Evolutionary conservation across 1,140 invertebrate species (phyloP).

Genomic region (Lepidurus apus): DNA sequence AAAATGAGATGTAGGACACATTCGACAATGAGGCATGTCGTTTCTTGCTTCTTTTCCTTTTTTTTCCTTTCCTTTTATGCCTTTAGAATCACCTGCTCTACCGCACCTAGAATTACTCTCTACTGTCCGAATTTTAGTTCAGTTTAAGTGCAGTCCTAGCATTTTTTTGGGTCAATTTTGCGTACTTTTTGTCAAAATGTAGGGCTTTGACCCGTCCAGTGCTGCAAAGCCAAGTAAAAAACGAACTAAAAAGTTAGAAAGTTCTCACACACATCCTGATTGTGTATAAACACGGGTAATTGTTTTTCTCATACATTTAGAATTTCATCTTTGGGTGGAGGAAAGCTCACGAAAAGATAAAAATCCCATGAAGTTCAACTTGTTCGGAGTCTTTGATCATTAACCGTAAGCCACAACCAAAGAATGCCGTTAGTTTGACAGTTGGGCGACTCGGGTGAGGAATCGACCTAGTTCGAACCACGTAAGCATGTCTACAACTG

Average conservation of each 20-base stretch:
- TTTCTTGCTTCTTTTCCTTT: background rate
- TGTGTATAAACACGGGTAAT: background rate
- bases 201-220: background rate
- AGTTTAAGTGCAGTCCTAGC: background rate
- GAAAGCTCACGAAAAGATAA: too few relatives aligned
- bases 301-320: background rate
- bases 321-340: background rate
- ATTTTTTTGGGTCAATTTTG: background rate
- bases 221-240: background rate
- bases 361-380: background rate
- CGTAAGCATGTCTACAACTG: background rate
- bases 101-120: background rate
- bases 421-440: slow-evolving; percentile 1
- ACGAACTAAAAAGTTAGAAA: background rate
- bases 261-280: slow-evolving; percentile 4
- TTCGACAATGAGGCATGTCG: background rate
- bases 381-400: background rate
- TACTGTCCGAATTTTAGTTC: background rate
- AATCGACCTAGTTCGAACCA: slow-evolving; percentile 15
- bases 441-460: background rate
- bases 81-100: background rate
- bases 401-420: slow-evolving; percentile 11
- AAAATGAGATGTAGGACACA: slow-evolving; percentile 19
- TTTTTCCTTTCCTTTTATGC: background rate
- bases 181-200: background rate